phyloP scores from a whole-genome alignment of 2,888 invertebrate species.

The Pterobdella sp. region DNA sequence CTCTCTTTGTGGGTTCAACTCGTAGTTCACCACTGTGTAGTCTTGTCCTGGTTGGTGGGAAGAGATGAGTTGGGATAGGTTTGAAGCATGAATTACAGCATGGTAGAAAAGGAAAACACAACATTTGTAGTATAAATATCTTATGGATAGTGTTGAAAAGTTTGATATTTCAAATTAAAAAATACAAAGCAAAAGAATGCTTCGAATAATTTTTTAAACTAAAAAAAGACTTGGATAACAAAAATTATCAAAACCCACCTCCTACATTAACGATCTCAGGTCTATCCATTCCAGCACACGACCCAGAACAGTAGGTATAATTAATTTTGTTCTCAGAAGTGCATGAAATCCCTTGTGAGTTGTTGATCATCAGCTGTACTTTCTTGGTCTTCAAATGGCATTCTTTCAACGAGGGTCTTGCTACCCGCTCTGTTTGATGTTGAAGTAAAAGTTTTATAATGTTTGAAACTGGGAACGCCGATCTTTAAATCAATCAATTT shows the following conservation, averaged over 20 bases:
- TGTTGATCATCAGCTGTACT: neutral
- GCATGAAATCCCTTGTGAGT: neutral
- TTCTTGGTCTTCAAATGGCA: neutral
- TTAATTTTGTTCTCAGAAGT: constrained; percentile 15
- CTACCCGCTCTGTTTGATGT: no score
- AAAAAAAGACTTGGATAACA: no score
- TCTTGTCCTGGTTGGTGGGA: neutral
- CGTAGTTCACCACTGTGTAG: neutral
- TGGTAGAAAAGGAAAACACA: no score
- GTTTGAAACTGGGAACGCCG: no score
- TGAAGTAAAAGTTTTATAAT: no score
- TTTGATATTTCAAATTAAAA: no score
- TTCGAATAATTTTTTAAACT: neutral
- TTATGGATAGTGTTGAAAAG: no score
- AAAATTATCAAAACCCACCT: neutral
- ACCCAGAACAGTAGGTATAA: constrained; percentile 22
- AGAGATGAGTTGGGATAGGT: neutral
- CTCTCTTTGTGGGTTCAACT: neutral
- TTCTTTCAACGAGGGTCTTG: neutral
- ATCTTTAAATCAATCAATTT: no score
- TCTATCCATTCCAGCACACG: constrained; percentile 8
- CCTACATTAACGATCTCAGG: neutral
- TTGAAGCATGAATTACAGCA: no score
- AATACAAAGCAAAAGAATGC: neutral
- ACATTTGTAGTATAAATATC: no score